A percentile compares a stretch with the other conserved stretches of the same genome.
phyloP scores from a whole-genome alignment of 2,797 vertebrate genomes.

The Ptychobarbus kaznakovi region DNA sequence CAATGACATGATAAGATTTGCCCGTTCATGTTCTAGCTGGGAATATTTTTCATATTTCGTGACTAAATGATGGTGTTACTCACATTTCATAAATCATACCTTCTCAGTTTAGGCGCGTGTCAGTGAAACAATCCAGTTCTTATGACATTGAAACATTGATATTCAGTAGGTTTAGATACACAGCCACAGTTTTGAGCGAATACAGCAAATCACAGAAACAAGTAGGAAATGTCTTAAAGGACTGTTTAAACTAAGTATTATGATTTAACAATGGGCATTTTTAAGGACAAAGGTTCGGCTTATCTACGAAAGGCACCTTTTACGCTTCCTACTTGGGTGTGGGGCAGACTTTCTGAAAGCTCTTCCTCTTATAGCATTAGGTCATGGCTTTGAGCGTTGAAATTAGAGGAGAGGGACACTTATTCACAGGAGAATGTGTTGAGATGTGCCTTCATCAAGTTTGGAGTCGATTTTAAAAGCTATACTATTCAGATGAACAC shows the following conservation, averaged over 20 bases:
- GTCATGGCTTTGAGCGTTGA: slow-evolving; percentile 27
- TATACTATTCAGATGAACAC: background rate
- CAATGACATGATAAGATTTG: slow-evolving; percentile 38
- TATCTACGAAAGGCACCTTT: slow-evolving; percentile 75
- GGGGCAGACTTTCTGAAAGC: slow-evolving; percentile 58
- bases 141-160: background rate
- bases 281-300: slow-evolving; percentile 72
- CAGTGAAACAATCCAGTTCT: background rate
- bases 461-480: background rate
- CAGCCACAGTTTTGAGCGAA: background rate
- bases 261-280: slow-evolving; percentile 71
- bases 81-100: slow-evolving; percentile 21
- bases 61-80: slow-evolving; percentile 54
- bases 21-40: slow-evolving; percentile 26
- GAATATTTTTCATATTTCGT: slow-evolving; percentile 34
- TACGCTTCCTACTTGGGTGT: slow-evolving; percentile 70
- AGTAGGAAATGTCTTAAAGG: slow-evolving; percentile 65
- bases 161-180: background rate
- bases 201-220: background rate
- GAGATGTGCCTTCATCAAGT: background rate
- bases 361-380: slow-evolving; percentile 54
- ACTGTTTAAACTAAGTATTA: slow-evolving; percentile 63
- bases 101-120: slow-evolving; percentile 35
- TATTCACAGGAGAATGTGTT: slow-evolving; percentile 15
- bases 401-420: background rate